These are phyloP conservation scores for Melanocharis versteri DNA, from an alignment of 2,113 vertebrate species.

Conservation along the genomic window DNA sequence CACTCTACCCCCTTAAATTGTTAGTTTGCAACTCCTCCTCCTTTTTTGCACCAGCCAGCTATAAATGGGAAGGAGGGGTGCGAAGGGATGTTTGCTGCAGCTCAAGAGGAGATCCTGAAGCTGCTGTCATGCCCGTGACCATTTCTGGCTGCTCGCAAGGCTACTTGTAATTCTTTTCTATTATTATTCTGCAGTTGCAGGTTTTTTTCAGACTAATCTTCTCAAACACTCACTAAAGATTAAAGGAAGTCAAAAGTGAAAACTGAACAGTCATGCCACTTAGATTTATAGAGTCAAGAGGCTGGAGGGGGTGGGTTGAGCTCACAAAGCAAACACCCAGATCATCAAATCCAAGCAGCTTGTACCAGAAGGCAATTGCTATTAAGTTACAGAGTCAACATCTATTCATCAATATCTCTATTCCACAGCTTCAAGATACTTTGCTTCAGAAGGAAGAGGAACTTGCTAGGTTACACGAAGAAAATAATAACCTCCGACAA, in stretches of 20 bases:
- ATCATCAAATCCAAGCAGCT: constrained; percentile 43
- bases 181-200: constrained; percentile 10
- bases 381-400: constrained; percentile 73
- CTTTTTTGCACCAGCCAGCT: not conserved
- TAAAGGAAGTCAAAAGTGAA: constrained; percentile 49
- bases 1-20: not conserved
- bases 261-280: constrained; percentile 57
- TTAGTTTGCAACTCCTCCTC: not conserved
- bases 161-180: constrained; percentile 20
- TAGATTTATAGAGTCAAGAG: constrained; percentile 20
- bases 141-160: constrained; percentile 29
- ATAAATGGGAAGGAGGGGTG: not conserved
- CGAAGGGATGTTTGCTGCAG: not conserved
- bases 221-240: constrained; percentile 42
- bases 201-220: constrained; percentile 41
- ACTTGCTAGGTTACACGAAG: constrained; percentile 87
- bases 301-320: not conserved
- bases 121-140: not conserved
- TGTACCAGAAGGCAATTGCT: constrained; percentile 26
- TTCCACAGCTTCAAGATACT: constrained; percentile 88
- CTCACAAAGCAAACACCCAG: constrained; percentile 63
- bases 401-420: constrained; percentile 53
- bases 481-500: constrained; percentile 87
- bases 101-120: not conserved
- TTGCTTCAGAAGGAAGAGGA: constrained; percentile 93